These are phyloP conservation scores for Portunus trituberculatus DNA, from an alignment of 1,140 invertebrate species.

Conservation along the genomic window DNA sequence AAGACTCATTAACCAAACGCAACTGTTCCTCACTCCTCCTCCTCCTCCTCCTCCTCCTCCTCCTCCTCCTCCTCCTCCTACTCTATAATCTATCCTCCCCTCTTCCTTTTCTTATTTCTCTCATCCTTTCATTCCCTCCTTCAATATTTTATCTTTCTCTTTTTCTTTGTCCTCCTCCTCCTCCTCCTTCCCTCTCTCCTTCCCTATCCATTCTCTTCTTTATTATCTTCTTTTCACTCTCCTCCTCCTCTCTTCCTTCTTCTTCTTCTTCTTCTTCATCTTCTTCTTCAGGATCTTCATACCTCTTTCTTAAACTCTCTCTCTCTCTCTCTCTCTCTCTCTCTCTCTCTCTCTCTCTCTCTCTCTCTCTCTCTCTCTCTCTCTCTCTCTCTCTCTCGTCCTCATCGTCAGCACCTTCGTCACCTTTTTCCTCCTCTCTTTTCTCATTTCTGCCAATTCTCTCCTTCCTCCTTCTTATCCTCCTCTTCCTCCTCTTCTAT, in stretches of 20 bases:
- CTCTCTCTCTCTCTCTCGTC: background rate
- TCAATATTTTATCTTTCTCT: background rate
- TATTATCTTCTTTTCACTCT: background rate
- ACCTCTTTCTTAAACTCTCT: background rate
- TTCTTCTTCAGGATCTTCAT: background rate
- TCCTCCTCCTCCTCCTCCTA: background rate
- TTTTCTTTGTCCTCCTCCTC: background rate
- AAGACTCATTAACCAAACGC: slow-evolving; percentile 10
- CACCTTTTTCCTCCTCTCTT: background rate
- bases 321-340: background rate
- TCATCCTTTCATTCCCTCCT: background rate
- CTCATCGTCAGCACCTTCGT: background rate
- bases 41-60: slow-evolving; percentile 28
- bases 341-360: background rate
- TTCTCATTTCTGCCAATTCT: background rate
- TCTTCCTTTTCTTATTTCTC: background rate
- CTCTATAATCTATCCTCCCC: background rate
- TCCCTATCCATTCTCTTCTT: background rate
- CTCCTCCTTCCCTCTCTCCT: background rate
- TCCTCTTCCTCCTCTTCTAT: background rate
- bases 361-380: background rate
- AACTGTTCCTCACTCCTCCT: background rate
- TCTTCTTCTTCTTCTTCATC: background rate
- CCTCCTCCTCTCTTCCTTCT: no score
- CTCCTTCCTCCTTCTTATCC: background rate